A percentile compares a stretch with the other conserved stretches of the same genome.
These are phyloP conservation scores for Xylota sylvarum DNA, from an alignment of 2,888 invertebrate genomes.

Conservation along the genomic window DNA sequence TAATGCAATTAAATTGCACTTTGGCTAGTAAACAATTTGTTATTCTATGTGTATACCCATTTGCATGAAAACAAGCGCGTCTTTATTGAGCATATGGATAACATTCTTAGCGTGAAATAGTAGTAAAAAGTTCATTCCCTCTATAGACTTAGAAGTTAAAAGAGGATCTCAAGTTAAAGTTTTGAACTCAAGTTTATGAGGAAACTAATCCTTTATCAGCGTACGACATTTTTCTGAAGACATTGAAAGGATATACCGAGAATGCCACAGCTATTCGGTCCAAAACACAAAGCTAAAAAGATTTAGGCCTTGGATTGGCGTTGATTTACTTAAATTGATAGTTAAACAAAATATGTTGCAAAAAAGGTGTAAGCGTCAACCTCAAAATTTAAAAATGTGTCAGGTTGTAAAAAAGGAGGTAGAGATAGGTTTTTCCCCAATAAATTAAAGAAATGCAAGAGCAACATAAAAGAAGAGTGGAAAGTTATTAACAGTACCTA, in stretches of 20 bases:
- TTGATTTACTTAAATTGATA: slow-evolving; percentile 25
- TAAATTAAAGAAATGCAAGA: slow-evolving; percentile 20
- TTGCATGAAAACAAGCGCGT: too few species aligned
- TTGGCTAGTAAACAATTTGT: too few species aligned
- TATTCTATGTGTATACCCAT: too few species aligned
- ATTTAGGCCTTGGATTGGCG: slow-evolving; percentile 28
- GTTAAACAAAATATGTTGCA: slow-evolving; percentile 33
- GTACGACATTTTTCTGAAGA: slow-evolving; percentile 34
- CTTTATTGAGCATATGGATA: too few species aligned
- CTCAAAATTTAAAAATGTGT: slow-evolving; percentile 16
- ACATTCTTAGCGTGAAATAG: too few species aligned
- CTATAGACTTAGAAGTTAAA: background rate
- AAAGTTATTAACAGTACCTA: slow-evolving; percentile 41
- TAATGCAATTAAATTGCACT: too few species aligned
- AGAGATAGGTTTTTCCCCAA: slow-evolving; percentile 32
- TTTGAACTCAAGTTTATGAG: background rate
- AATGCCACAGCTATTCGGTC: slow-evolving; percentile 11
- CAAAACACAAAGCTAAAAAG: slow-evolving; percentile 23
- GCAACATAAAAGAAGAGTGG: slow-evolving; percentile 40
- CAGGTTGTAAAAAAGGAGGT: slow-evolving; percentile 28
- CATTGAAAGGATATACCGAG: slow-evolving; percentile 30
- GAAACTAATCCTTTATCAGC: slow-evolving; percentile 32
- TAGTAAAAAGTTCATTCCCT: background rate
- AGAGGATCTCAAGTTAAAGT: background rate
- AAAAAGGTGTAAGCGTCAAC: slow-evolving; percentile 27